Evolutionary conservation across 2,113 vertebrate genomes (phyloP).

Genomic region (Thamnophis sirtalis): DNA sequence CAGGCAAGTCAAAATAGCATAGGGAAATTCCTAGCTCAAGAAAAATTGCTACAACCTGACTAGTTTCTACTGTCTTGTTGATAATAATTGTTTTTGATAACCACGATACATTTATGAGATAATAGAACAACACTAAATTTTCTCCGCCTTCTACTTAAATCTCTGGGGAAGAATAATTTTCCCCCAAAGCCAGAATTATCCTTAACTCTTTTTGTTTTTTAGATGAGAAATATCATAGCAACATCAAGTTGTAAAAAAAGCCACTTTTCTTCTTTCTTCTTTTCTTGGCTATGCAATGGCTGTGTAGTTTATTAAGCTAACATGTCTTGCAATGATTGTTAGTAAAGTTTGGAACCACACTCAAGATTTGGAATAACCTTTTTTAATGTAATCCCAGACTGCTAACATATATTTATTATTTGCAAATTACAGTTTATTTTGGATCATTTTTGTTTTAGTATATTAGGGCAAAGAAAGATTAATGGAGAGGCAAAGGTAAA

Average conservation of each 20-base stretch:
- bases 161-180: background rate
- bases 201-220: background rate
- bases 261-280: background rate
- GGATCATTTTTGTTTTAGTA: background rate
- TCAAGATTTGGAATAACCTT: background rate
- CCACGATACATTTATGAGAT: background rate
- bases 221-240: background rate
- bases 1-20: background rate
- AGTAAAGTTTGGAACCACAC: background rate
- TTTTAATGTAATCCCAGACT: background rate
- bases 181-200: background rate
- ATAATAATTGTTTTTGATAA: background rate
- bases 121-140: background rate
- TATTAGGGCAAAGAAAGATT: background rate
- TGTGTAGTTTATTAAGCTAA: background rate
- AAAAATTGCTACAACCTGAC: background rate
- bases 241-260: background rate
- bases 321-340: background rate
- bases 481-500: background rate
- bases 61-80: background rate
- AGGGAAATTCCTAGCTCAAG: background rate
- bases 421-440: background rate
- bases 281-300: background rate
- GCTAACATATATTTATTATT: background rate
- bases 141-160: background rate